Conservation (phyloP, 2,113 vertebrate genomes). For the Ancistrus triradiatus region DNA sequence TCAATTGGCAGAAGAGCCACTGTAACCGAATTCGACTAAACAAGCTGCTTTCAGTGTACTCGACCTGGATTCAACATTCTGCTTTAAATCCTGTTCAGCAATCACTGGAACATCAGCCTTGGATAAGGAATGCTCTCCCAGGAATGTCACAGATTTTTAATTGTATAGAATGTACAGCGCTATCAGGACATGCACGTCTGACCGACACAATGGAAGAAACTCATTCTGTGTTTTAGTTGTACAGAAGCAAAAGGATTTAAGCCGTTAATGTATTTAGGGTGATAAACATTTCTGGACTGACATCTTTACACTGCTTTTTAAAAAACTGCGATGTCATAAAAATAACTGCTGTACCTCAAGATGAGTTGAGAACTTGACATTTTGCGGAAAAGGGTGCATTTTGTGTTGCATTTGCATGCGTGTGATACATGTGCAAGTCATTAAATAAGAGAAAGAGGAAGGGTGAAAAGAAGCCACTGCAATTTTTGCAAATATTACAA, state of each 20-base stretch:
- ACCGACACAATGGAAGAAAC: not conserved
- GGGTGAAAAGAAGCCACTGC: no score
- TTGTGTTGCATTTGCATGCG: no score
- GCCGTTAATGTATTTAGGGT: conserved; percentile 16
- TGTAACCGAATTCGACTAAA: no score
- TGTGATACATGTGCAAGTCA: no score
- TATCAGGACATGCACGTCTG: no score
- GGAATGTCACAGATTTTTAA: no score
- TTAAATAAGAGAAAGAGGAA: no score
- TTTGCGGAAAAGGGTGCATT: no score
- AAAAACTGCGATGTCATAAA: not conserved
- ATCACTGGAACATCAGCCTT: not conserved
- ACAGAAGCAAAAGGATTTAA: conserved; percentile 10
- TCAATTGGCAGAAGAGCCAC: not conserved
- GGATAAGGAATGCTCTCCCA: not conserved
- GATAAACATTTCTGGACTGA: conserved; percentile 6
- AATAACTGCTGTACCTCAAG: no score
- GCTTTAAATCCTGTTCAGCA: not conserved
- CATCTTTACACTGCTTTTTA: not conserved
- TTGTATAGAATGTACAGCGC: no score
- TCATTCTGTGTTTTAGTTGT: not conserved
- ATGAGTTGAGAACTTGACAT: no score
- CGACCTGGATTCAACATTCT: not conserved
- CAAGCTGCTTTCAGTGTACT: not conserved
- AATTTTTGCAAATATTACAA: no score